A percentile compares a stretch with the other conserved stretches of the same genome.
phyloP scores from a whole-genome alignment of 2,888 invertebrate species.

The Elysia crispata region DNA sequence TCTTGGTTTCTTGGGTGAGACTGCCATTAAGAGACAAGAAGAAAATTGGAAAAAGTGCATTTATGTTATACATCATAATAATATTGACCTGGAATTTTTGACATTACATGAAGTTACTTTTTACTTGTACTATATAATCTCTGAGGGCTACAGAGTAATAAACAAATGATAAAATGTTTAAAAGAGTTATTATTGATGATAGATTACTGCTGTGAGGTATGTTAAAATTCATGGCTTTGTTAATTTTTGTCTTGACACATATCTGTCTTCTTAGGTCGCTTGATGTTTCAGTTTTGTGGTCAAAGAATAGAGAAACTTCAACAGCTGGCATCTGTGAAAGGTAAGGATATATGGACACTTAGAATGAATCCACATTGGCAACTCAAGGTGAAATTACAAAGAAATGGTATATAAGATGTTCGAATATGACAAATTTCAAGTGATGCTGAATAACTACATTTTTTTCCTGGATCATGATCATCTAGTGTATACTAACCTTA shows the following conservation, averaged over 20 bases:
- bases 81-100: no score
- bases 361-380: neutral
- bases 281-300: constrained; percentile 29
- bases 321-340: constrained; percentile 26
- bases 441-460: neutral
- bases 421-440: neutral
- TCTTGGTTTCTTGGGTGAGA: no score
- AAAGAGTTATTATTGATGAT: no score
- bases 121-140: no score
- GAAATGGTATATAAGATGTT: no score
- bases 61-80: no score
- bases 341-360: constrained; percentile 24
- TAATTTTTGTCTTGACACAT: neutral
- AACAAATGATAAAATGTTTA: no score
- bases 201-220: no score
- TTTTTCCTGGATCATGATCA: neutral
- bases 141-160: no score
- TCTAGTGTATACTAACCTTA: neutral
- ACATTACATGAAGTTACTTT: no score
- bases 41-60: no score
- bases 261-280: constrained; percentile 12
- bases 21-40: no score
- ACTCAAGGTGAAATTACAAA: neutral
- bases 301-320: constrained; percentile 25
- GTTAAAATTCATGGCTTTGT: neutral